Evolutionary conservation across 2,888 invertebrate genomes (phyloP), one percentile per base, ranked within the genome.

Genomic region (Campoplex capitator): DNA sequence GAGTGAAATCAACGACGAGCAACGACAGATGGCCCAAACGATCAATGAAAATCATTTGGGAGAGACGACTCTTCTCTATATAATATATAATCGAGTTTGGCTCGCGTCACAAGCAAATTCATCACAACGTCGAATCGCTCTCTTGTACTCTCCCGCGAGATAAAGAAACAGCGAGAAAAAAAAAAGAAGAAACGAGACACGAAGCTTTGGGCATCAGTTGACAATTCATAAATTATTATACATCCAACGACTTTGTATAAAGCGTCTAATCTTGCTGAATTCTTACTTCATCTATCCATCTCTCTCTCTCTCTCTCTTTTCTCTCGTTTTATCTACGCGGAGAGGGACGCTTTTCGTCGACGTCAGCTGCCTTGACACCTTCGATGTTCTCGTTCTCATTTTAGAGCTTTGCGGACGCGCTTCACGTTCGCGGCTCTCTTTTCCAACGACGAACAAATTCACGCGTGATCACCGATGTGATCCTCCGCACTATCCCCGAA

Each of bases 331-430:
- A 51, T 65, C 56, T 88, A 68, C 75, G 62, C 45, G 71, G 77
- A 77, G 74, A 83, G 77, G 62, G 76, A 68, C 56, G 70, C 45
- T 75, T 54, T 16, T 56, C 79, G 83, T 79, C 71, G 83, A 79
- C 83, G 79, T 80, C 73, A 79, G 85, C 88, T 84, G 89, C 89
- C 89, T 89, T 89, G 89, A 89, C 89, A 89, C 85, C 88, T 88
- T 85, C 86, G 87, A 87, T 87, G 88, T 86, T 89, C 88, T 89
- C 86, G 88, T 86, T 89, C 89, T 86, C 88, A 83, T 89, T 89
- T 88, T 88, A 88, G 88, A 88, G 86, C 86, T 85, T 88, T 85
- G 87, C 85, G 84, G 76, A 45, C 85, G 83, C 82, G 86, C 84
- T 85, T 74, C 71, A 82, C 87, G 76, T 81, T 54, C 79, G 80